Evolutionary conservation across 2,888 invertebrate species (phyloP), one percentile per base, ranked within the genome.

Genomic region (Byasa hedistus): DNA sequence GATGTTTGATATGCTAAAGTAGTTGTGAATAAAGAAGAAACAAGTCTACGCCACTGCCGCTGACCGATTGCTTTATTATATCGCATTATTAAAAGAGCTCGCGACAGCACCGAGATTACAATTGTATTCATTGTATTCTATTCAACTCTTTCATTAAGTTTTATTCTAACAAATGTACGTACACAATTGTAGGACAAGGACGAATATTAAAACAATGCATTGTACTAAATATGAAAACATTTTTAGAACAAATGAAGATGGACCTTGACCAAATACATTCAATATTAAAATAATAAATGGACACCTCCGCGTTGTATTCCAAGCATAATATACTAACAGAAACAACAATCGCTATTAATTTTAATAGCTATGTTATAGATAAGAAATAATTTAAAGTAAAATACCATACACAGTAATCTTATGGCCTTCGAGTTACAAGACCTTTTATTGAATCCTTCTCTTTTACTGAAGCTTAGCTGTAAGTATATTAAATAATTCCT

Each of bases 51-150:
- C 3, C 7, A 27, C 17, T 21, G 27, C 36, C 32, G 57, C 23
- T 64, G 64, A 59, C 39, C 64, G 59, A 60, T 65, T 65, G 54
- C 24, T 32, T 59, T 4, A 21, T 59, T 65, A 22, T 54, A 54
- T 39, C 19, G 48, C 55, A n/a, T 65, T 55, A 24, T 21, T 60
- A 60, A 63, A 55, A 21, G 48, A 39, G 12, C 52, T 64, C n/a
- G 24, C 52, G 23, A 21, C 54, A 64, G 23, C 23, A 23, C 52
- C 36, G 58, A 64, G 52, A 64, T 39, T 58, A 58, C 52, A 54
- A 59, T 65, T 60, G 64, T 54, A 60, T 60, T 65, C 59, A 65
- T 55, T 65, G 64, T 60, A 59, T 39, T 60, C 59, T 55, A 54
- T 65, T 60, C 59, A 65, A 59, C 27, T 32, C 54, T 65, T 65